Evolutionary conservation across 2,888 invertebrate genomes (phyloP).

Genomic region (Tachina lurida): DNA sequence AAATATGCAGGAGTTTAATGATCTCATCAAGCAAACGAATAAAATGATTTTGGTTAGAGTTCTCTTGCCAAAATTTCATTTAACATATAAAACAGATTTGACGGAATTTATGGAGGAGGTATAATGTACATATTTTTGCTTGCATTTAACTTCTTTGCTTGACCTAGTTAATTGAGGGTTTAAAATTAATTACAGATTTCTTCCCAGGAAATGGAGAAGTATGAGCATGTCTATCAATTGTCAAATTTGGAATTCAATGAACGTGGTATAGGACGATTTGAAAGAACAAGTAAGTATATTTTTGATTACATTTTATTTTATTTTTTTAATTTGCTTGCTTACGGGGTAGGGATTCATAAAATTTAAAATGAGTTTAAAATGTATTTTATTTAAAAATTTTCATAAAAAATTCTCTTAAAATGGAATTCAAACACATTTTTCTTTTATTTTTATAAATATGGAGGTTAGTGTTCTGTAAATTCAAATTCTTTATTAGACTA

Average conservation of each 20-base stretch:
- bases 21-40: constrained; percentile 37
- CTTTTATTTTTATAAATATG: too few relatives aligned
- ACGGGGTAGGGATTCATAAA: too few relatives aligned
- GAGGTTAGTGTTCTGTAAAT: too few relatives aligned
- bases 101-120: constrained; percentile 65
- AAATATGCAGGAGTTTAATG: constrained; percentile 61
- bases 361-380: too few relatives aligned
- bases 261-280: constrained; percentile 72
- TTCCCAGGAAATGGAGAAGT: neutral
- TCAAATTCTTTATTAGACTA: too few relatives aligned
- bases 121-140: neutral
- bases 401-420: too few relatives aligned
- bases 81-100: constrained; percentile 62
- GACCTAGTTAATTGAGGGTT: neutral
- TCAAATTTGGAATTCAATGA: constrained; percentile 72
- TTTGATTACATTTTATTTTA: neutral
- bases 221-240: constrained; percentile 56
- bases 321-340: neutral
- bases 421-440: too few relatives aligned
- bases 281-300: constrained; percentile 71
- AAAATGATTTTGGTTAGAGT: constrained; percentile 69
- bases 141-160: neutral
- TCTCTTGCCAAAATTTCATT: constrained; percentile 72
- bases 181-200: constrained; percentile 47
- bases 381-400: too few relatives aligned